phyloP scores from a whole-genome alignment of 2,113 vertebrate species.

The Calonectris borealis region DNA sequence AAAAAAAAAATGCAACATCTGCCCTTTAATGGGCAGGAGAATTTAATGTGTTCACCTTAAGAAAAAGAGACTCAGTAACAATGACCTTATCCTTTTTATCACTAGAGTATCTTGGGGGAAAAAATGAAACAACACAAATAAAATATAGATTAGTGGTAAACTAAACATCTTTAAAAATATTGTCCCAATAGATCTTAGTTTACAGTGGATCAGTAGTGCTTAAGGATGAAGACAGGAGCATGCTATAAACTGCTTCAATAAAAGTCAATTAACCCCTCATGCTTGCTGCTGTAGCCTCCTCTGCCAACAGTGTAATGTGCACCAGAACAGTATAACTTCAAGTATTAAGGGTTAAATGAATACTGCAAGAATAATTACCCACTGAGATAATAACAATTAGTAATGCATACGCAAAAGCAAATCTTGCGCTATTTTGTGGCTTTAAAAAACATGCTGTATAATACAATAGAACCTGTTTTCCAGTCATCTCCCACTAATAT shows the following conservation, averaged over 20 bases:
- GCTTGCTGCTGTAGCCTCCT: neutral
- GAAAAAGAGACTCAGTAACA: conserved; percentile 19
- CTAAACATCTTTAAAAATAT: conserved; percentile 56
- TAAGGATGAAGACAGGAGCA: conserved; percentile 51
- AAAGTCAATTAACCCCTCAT: conserved; percentile 70
- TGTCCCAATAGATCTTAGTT: conserved; percentile 53
- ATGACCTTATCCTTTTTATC: conserved; percentile 21
- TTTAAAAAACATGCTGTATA: neutral
- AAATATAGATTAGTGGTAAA: conserved; percentile 61
- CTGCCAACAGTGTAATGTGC: neutral
- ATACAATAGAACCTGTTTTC: neutral
- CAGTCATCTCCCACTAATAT: neutral
- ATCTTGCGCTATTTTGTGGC: neutral
- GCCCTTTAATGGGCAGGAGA: conserved; percentile 47
- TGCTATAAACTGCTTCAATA: conserved; percentile 58
- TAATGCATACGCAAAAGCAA: neutral
- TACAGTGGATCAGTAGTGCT: conserved; percentile 54
- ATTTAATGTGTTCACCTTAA: conserved; percentile 51
- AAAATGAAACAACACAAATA: conserved; percentile 64
- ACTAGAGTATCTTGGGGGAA: conserved; percentile 14
- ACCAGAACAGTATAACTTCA: neutral
- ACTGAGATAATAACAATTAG: neutral
- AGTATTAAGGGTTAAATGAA: neutral
- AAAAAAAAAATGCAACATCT: conserved; percentile 45
- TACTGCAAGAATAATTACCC: neutral